phyloP scores from a whole-genome alignment of 2,797 vertebrate genomes.

The Enteromius viviparus region DNA sequence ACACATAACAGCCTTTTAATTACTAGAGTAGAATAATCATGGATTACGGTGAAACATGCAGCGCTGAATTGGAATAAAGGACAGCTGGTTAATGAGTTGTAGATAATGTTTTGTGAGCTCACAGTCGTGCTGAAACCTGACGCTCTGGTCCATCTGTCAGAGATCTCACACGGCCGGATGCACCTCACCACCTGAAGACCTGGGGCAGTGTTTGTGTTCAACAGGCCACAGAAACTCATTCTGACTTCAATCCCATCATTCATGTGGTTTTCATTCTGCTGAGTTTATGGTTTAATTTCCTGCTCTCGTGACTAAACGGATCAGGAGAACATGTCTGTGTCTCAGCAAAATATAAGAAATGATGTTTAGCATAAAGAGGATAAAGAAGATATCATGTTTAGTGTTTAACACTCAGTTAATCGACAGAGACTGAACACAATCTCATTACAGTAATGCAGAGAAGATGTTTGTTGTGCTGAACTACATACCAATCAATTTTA shows the following conservation, averaged over 20 bases:
- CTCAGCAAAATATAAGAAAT: neutral
- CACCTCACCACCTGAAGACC: neutral
- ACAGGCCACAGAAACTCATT: neutral
- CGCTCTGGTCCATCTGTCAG: conserved; percentile 60
- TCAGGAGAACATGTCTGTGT: neutral
- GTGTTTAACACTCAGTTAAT: too few species aligned
- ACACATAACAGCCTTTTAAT: too few species aligned
- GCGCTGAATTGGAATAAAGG: too few species aligned
- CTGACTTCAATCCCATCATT: neutral
- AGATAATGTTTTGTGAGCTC: too few species aligned
- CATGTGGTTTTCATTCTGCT: neutral
- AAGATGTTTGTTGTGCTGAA: neutral
- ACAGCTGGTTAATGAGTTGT: too few species aligned
- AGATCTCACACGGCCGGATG: conserved; percentile 58
- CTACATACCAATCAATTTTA: neutral
- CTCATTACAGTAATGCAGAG: neutral
- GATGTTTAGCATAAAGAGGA: neutral
- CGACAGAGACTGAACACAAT: neutral
- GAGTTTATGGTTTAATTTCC: neutral
- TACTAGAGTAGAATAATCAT: too few species aligned
- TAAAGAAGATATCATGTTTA: neutral
- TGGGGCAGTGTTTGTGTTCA: neutral
- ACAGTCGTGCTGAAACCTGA: too few species aligned
- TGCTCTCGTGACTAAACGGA: neutral
- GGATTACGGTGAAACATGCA: too few species aligned